Conservation (phyloP, 2,113 vertebrate species). For the Machaerirhynchus nigripectus region DNA sequence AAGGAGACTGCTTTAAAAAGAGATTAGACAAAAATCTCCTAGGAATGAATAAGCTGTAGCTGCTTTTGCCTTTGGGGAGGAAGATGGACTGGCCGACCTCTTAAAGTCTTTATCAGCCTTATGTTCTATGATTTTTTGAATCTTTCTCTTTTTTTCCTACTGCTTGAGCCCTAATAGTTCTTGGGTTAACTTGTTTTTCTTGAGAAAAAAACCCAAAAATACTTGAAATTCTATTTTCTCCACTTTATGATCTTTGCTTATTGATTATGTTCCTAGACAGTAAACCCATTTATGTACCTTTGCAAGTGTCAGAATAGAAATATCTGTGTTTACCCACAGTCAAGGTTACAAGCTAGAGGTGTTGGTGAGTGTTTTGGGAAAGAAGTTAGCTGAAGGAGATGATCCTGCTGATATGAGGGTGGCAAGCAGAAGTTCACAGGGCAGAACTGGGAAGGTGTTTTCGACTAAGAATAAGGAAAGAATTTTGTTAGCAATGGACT, state of each 20-base stretch:
- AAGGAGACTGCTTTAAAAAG: background rate
- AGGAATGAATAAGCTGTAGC: background rate
- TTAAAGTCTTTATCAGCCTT: background rate
- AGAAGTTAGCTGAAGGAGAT: background rate
- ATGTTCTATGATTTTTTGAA: background rate
- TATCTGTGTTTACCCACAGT: background rate
- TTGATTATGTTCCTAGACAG: background rate
- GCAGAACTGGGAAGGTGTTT: background rate
- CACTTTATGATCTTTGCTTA: background rate
- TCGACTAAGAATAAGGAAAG: background rate
- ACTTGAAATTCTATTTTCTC: background rate
- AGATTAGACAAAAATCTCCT: slow-evolving; percentile 10
- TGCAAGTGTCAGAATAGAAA: background rate
- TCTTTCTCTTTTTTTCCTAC: background rate
- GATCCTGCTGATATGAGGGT: background rate
- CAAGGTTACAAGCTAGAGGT: background rate
- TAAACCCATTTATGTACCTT: background rate
- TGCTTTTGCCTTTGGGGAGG: background rate
- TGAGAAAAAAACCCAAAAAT: background rate
- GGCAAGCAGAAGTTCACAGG: background rate
- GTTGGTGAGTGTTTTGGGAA: background rate
- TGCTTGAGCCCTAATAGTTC: background rate
- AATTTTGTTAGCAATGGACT: background rate
- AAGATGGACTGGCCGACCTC: background rate
- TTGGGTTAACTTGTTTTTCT: background rate